phyloP scores from a whole-genome alignment of 2,888 invertebrate genomes.

The Achlya flavicornis region DNA sequence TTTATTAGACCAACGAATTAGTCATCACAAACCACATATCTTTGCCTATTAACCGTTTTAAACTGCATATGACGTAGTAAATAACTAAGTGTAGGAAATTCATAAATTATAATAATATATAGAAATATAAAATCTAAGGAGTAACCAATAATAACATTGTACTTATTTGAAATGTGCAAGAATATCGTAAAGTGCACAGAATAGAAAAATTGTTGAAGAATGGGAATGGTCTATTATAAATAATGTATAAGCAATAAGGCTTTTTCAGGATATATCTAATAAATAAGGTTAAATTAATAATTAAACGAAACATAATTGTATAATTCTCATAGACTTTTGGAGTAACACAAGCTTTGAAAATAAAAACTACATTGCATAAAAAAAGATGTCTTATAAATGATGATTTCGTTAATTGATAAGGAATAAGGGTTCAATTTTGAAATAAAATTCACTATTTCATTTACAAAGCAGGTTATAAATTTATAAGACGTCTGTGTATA shows the following conservation, averaged over 20 bases:
- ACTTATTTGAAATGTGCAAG: slow-evolving; percentile 6
- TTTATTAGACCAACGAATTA: too few species aligned
- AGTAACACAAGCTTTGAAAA: slow-evolving; percentile 1
- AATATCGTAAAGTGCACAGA: slow-evolving; percentile 7
- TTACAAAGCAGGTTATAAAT: background rate
- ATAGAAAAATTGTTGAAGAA: background rate
- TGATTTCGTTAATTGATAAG: background rate
- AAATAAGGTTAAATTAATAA: background rate
- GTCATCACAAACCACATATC: too few species aligned
- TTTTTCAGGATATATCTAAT: slow-evolving; percentile 8
- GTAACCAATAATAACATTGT: background rate
- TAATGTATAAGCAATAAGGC: slow-evolving; percentile 10
- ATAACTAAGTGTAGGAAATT: background rate
- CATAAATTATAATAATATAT: background rate
- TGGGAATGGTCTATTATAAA: slow-evolving; percentile 2
- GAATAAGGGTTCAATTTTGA: background rate
- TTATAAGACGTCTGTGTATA: slow-evolving; percentile 7
- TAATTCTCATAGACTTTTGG: background rate
- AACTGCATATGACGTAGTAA: too few species aligned
- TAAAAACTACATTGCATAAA: slow-evolving; percentile 1
- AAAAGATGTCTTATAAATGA: slow-evolving; percentile 6
- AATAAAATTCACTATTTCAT: background rate
- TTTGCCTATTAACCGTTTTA: too few species aligned
- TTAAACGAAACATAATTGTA: background rate
- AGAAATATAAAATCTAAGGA: background rate